Evolutionary conservation across 2,113 vertebrate genomes (phyloP).

Genomic region (Alexandromys fortis): DNA sequence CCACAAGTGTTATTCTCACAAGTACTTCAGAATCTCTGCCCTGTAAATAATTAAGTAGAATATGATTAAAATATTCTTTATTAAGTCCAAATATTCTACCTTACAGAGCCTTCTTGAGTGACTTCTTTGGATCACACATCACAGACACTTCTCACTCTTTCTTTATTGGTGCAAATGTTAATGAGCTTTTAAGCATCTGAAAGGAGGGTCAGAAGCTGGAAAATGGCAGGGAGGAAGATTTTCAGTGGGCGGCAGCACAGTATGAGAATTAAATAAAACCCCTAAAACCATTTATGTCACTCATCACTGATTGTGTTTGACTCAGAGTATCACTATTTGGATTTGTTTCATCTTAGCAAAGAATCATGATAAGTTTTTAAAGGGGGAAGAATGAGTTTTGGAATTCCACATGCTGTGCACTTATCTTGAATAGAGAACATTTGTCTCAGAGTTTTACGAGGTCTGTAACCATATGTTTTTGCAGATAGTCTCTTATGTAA

Average conservation of each 20-base stretch:
- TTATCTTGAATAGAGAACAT: slow-evolving; percentile 39
- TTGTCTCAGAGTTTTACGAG: slow-evolving; percentile 9
- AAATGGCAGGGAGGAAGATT: not conserved
- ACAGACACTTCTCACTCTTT: not conserved
- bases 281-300: slow-evolving; percentile 3
- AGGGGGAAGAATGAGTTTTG: not conserved
- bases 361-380: not conserved
- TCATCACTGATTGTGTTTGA: not conserved
- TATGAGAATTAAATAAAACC: not conserved
- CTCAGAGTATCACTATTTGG: not conserved
- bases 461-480: not conserved
- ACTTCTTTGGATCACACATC: not conserved
- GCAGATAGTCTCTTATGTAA: slow-evolving; percentile 3
- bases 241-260: not conserved
- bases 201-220: not conserved
- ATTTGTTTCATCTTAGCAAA: slow-evolving; percentile 46
- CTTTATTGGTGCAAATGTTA: not conserved
- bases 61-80: not conserved
- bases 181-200: not conserved
- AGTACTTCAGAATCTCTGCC: not conserved
- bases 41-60: slow-evolving; percentile 16
- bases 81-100: not conserved
- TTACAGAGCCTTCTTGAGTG: not conserved
- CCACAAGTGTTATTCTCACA: not conserved
- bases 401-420: not conserved